These are phyloP conservation scores for Rutilus rutilus DNA, from an alignment of 2,113 vertebrate genomes.

Conservation along the genomic window DNA sequence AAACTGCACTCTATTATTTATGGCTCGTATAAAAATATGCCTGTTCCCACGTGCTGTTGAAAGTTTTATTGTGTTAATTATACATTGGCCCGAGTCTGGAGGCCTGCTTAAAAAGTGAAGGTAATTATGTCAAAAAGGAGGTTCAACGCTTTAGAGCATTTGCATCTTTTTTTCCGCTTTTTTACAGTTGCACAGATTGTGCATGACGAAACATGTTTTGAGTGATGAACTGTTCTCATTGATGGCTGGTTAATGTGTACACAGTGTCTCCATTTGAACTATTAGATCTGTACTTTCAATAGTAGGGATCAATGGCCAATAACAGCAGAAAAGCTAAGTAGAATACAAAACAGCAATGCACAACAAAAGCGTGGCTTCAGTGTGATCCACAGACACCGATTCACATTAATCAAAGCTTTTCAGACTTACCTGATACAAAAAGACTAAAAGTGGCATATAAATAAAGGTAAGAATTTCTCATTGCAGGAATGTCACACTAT, in stretches of 20 bases:
- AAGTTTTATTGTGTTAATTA: conserved; percentile 55
- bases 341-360: too few relatives aligned
- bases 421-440: too few relatives aligned
- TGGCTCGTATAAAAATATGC: conserved; percentile 42
- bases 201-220: neutral
- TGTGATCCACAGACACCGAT: too few relatives aligned
- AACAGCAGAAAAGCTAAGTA: neutral
- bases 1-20: conserved; percentile 52
- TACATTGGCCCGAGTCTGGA: conserved; percentile 49
- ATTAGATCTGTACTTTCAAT: neutral
- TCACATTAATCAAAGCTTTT: too few relatives aligned
- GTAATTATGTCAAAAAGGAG: conserved; percentile 39
- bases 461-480: too few relatives aligned
- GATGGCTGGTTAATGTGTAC: neutral
- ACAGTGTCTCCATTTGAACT: neutral
- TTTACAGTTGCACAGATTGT: neutral
- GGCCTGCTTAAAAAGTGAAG: conserved; percentile 33
- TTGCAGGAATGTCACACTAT: too few relatives aligned
- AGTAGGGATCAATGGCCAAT: neutral
- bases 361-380: too few relatives aligned
- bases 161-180: neutral
- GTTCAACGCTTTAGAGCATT: neutral
- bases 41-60: conserved; percentile 50
- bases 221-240: conserved; percentile 1
- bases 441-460: too few relatives aligned